These are phyloP conservation scores for Lepidurus packardi DNA, from an alignment of 1,140 invertebrate species.

Conservation along the genomic window DNA sequence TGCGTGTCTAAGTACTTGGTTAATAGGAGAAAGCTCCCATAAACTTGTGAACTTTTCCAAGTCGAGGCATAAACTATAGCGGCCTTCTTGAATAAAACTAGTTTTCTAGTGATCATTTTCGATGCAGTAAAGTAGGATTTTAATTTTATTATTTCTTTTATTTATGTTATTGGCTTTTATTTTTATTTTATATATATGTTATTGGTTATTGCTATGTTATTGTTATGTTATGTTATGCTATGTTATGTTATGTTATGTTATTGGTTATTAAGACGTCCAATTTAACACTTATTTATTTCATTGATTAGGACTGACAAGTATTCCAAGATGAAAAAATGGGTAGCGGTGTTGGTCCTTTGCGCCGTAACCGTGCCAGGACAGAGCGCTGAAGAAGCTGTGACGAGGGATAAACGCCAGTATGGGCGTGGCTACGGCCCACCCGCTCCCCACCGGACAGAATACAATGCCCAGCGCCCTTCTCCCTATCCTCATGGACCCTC, in stretches of 20 bases:
- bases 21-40: background rate
- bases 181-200: too few species aligned
- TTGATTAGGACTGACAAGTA: background rate
- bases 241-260: too few species aligned
- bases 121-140: too few species aligned
- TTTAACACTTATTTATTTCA: too few species aligned
- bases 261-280: too few species aligned
- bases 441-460: background rate
- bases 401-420: background rate
- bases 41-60: background rate
- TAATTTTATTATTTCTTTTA: too few species aligned
- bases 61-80: too few species aligned
- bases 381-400: background rate
- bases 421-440: background rate
- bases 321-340: background rate
- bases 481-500: background rate
- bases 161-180: too few species aligned
- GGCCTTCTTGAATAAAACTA: too few species aligned
- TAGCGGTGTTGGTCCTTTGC: background rate
- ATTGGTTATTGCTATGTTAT: too few species aligned
- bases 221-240: too few species aligned
- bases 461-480: background rate
- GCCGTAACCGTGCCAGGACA: background rate
- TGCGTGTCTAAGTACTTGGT: background rate
- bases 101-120: too few species aligned